Evolutionary conservation across 2,888 invertebrate species (phyloP).

Genomic region (Tenthredo scrophulariae): DNA sequence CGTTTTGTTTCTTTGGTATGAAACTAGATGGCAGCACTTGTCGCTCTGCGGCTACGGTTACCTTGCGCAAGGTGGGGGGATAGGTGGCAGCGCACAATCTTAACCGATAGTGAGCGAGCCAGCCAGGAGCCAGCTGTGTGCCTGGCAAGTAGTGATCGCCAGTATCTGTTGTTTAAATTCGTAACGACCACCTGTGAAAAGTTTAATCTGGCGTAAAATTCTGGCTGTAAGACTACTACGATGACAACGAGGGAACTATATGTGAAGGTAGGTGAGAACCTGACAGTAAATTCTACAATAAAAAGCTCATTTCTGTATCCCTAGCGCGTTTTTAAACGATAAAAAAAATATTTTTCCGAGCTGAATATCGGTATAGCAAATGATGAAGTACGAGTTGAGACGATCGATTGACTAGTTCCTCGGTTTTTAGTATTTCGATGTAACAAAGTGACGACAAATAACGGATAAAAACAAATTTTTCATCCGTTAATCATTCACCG

Average conservation of each 20-base stretch:
- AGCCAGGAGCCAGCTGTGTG: constrained; percentile 53
- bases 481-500: neutral
- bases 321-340: neutral
- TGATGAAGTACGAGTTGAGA: neutral
- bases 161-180: constrained; percentile 48
- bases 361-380: neutral
- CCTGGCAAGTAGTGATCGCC: constrained; percentile 39
- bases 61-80: constrained; percentile 41
- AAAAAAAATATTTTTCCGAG: neutral
- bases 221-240: constrained; percentile 31
- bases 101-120: constrained; percentile 55
- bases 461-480: neutral
- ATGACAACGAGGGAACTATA: constrained; percentile 77
- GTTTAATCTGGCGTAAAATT: constrained; percentile 41
- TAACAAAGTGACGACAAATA: neutral
- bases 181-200: constrained; percentile 46
- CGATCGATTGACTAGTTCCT: neutral
- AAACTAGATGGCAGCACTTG: constrained; percentile 38
- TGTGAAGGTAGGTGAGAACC: constrained; percentile 71
- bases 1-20: constrained; percentile 43
- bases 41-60: constrained; percentile 11
- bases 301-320: neutral
- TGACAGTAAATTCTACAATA: neutral
- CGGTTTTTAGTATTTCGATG: neutral
- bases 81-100: constrained; percentile 55